phyloP scores from a whole-genome alignment of 2,888 invertebrate genomes.

The Pristionchus entomophagus region DNA sequence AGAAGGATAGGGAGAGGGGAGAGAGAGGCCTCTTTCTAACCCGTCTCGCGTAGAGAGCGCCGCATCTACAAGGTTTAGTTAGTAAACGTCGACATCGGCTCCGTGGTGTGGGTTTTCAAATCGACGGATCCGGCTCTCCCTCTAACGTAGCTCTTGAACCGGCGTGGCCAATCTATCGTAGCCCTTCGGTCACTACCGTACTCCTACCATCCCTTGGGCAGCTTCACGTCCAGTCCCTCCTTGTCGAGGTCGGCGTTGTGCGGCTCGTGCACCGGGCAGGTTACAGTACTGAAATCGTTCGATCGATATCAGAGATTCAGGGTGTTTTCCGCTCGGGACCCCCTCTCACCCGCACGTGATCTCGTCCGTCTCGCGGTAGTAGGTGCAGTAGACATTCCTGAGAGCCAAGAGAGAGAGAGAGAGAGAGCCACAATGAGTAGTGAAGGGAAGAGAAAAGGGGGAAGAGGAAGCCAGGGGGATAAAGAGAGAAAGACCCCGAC shows the following conservation, averaged over 20 bases:
- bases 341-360: slow-evolving; percentile 72
- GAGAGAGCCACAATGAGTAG: background rate
- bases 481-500: background rate
- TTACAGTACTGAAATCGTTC: slow-evolving; percentile 64
- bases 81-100: no score
- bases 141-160: no score
- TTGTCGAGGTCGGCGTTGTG: slow-evolving; percentile 64
- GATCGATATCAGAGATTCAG: background rate
- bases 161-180: slow-evolving; percentile 36
- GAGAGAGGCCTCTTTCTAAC: no score
- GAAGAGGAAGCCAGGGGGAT: background rate
- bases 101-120: no score
- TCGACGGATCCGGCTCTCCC: no score
- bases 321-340: background rate
- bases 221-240: slow-evolving; percentile 72
- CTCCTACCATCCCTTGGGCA: slow-evolving; percentile 73
- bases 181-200: slow-evolving; percentile 53
- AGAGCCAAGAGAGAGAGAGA: background rate
- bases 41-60: no score
- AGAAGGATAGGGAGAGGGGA: no score
- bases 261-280: slow-evolving; percentile 71
- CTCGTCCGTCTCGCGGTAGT: slow-evolving; percentile 73
- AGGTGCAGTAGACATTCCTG: slow-evolving; percentile 74
- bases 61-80: no score
- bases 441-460: background rate